Conservation (phyloP, 2,888 invertebrate species). For the Aspidiotus destructor region DNA sequence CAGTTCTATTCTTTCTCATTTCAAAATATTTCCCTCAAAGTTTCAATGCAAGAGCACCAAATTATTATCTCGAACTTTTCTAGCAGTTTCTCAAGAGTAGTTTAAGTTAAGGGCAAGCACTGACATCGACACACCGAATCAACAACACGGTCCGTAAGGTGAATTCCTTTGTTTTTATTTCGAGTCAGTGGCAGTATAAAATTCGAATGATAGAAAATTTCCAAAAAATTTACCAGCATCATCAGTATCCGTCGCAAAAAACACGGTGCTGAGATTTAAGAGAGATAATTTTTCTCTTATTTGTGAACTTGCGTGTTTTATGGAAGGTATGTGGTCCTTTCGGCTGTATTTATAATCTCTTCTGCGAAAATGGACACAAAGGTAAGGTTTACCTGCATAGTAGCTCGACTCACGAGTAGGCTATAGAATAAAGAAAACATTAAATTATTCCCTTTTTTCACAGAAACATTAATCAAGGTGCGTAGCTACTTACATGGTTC, state of each 20-base stretch:
- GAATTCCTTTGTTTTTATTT: too few relatives aligned
- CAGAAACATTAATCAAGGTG: neutral
- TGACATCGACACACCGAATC: too few relatives aligned
- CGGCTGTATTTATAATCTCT: slow-evolving; percentile 75
- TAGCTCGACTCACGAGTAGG: neutral
- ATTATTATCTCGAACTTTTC: too few relatives aligned
- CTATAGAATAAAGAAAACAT: slow-evolving; percentile 2
- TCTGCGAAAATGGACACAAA: slow-evolving; percentile 78
- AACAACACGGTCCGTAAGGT: too few relatives aligned
- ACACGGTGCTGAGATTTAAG: slow-evolving; percentile 52
- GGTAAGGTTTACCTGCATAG: slow-evolving; percentile 48
- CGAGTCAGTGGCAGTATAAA: too few relatives aligned
- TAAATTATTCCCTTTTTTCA: neutral
- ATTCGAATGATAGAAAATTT: neutral
- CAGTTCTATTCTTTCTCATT: too few relatives aligned
- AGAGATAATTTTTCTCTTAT: slow-evolving; percentile 52
- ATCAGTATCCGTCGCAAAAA: slow-evolving; percentile 76
- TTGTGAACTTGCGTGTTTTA: slow-evolving; percentile 67
- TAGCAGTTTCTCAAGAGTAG: too few relatives aligned
- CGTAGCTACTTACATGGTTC: neutral
- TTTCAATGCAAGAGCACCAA: too few relatives aligned
- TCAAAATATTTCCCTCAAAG: too few relatives aligned
- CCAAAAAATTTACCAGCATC: slow-evolving; percentile 44
- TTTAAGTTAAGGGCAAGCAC: too few relatives aligned
- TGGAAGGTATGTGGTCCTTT: slow-evolving; percentile 62